Evolutionary conservation across 2,113 vertebrate species (phyloP).

Genomic region (Nansenia antarctica): DNA sequence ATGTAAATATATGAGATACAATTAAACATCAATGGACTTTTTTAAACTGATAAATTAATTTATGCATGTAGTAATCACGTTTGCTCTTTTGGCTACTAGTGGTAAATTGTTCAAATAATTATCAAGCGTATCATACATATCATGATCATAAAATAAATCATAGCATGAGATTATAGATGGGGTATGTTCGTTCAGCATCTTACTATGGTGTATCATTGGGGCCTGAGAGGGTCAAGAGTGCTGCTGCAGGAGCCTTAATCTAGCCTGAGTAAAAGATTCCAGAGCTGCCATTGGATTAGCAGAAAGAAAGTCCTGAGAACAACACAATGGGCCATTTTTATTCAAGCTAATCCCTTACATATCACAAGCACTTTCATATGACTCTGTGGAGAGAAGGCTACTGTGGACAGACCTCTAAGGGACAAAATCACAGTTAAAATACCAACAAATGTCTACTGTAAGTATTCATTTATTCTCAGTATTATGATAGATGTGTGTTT

Average conservation of each 20-base stretch:
- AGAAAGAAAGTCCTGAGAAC: slow-evolving; percentile 57
- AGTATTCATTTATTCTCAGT: slow-evolving; percentile 54
- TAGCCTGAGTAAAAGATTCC: not conserved
- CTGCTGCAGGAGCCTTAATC: not conserved
- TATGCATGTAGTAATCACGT: not conserved
- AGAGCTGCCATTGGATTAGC: slow-evolving; percentile 69
- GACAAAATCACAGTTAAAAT: slow-evolving; percentile 46
- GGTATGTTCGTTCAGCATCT: not conserved
- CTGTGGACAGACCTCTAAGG: slow-evolving; percentile 41
- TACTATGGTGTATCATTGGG: slow-evolving; percentile 5
- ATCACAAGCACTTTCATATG: slow-evolving; percentile 80
- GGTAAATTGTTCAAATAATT: not conserved
- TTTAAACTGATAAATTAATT: too few species aligned
- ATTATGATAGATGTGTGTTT: not conserved
- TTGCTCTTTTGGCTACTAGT: not conserved
- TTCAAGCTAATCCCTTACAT: slow-evolving; percentile 72
- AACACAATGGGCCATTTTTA: slow-evolving; percentile 73
- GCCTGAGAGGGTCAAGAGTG: slow-evolving; percentile 9
- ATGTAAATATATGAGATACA: too few species aligned
- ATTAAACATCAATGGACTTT: too few species aligned
- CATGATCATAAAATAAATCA: too few species aligned
- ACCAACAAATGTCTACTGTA: slow-evolving; percentile 73
- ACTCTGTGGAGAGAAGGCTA: slow-evolving; percentile 66
- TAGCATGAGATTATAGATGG: not conserved
- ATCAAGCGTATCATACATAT: not conserved